These are phyloP conservation scores for Alloplasta piceator DNA, from an alignment of 2,888 invertebrate genomes.

Conservation along the genomic window DNA sequence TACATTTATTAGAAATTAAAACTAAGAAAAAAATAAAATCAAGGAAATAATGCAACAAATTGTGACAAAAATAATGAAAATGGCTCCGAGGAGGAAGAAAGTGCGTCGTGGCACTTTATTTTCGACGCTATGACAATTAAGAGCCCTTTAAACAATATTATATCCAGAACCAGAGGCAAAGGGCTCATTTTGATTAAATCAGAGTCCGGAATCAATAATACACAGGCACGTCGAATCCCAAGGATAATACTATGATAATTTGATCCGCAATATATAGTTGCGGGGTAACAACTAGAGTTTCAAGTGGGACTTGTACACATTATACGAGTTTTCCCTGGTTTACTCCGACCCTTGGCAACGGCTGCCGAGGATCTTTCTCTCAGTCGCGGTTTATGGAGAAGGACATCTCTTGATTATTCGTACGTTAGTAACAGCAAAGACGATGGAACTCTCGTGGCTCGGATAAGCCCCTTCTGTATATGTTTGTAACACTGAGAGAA, in stretches of 20 bases:
- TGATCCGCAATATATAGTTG: conserved; percentile 36
- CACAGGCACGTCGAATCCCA: conserved; percentile 1
- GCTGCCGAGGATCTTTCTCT: conserved; percentile 25
- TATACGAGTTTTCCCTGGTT: conserved; percentile 53
- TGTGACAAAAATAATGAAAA: too few species aligned
- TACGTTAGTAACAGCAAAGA: conserved; percentile 38
- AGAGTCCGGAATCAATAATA: conserved; percentile 25
- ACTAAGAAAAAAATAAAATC: too few species aligned
- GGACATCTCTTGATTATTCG: conserved; percentile 60
- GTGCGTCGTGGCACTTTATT: too few species aligned
- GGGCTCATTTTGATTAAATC: conserved; percentile 8
- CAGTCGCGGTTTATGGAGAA: conserved; percentile 45
- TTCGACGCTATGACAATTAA: too few species aligned
- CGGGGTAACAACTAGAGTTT: conserved; percentile 31
- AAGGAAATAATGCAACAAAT: too few species aligned
- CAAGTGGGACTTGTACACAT: conserved; percentile 35
- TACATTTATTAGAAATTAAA: too few species aligned
- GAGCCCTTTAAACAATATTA: too few species aligned
- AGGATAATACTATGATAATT: conserved; percentile 41
- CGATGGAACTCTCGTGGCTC: conserved; percentile 8
- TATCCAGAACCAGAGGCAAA: too few species aligned
- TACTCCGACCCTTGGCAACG: conserved; percentile 58
- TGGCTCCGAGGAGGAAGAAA: too few species aligned
- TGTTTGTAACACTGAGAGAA: conserved; percentile 1
- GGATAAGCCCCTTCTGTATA: conserved; percentile 41